Base-by-base conservation (phyloP, 2,797 vertebrate genomes). In the Gorsachius magnificus region DNA sequence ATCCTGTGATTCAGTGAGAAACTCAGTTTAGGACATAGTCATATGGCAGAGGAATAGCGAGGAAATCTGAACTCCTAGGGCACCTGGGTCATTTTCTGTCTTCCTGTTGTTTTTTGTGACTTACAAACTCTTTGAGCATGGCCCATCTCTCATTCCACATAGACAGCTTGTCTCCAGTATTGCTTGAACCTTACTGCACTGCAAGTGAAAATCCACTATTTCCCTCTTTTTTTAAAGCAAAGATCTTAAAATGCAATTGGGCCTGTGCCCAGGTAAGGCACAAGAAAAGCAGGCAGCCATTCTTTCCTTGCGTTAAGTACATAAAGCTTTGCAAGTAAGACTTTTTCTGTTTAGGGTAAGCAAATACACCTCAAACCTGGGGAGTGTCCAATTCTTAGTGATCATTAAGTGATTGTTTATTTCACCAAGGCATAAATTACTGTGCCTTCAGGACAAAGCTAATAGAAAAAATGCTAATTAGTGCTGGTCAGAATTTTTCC, bases 401-500 rank as follows among this genome's bases (percentile, higher is more conserved):
- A 91, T 94, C 87, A 70, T 70, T 77, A 88, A 79, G 70, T 84
- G 65, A 93, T 74, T 87, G 90, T 96, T 91, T 95, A 83, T 94
- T 96, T 95, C 94, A 84, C 80, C 53, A 66, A 56, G 69, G 80
- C 74, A 92, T 82, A 87, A 91, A 84, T 91, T 92, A 85, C 63
- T 43, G 54, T 87, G 94, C 95, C 92, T 96, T 93, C 82, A 96
- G 95, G 93, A 89, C 90, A 95, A 96, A 91, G 72, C 93, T 96
- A 94, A 97, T 95, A 96, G 94, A 95, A 97, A 97, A 96, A 91
- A 93, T 94, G 94, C 43, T 96, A 97, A 97, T 95, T 95, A 95
- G 70, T 5, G 28, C 58, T 76, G 85, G 82, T 92, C 76, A 93
- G 80, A 95, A 94, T 79, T 86, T 94, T 96, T 97, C 96, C 96